Base-by-base conservation (phyloP, 2,888 invertebrate species). In the Lordiphosa fenestrarum region DNA sequence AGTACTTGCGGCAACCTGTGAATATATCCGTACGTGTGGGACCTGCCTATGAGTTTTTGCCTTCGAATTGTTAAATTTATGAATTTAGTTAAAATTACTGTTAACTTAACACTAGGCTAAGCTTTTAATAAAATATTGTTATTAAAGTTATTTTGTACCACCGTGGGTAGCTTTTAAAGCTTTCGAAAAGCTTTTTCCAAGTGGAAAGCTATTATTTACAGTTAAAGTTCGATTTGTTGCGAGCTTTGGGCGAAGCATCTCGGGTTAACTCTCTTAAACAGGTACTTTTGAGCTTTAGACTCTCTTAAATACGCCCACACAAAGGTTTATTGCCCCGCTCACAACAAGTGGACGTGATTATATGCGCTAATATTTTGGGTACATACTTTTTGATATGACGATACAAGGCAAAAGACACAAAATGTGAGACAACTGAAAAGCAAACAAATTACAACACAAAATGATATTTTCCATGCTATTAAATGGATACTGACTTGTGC, bases 281-380 rank as follows among this genome's bases (percentile, higher is more conserved):
- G 10, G 9, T 12, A 33, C 9, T 7, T 36, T 7, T 37, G 33
- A 51, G 38, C 19, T 39, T 23, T 10, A 4, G 12, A 2, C 13
- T 35, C 83, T 78, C 80, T 76, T 83, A 47, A 23, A 10, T 40
- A 62, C 80, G 61, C 75, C 72, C 65, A 67, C 81, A 69, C 65
- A 63, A 64, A 60, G 75, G 76, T 80, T 69, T 78, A 66, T 72
- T 80, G 76, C 69, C 54, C 69, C 72, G 63, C 72, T 71, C 63
- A 55, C 57, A 66, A 53, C 66, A 83, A 60, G 63, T 67, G 61
- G 51, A 71, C 46, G 44, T 48, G 58, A 51, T 23, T 46, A 25
- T 12, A 40, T 47, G 25, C 59, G 15, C 38, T 12, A 9, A 4
- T 3, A 35, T 39, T 21, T 15, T 1, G 9, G 12, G 38, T 63